A percentile compares a stretch with the other conserved stretches of the same genome.
phyloP scores from a whole-genome alignment of 2,888 invertebrate genomes.

The Nebria brevicollis region DNA sequence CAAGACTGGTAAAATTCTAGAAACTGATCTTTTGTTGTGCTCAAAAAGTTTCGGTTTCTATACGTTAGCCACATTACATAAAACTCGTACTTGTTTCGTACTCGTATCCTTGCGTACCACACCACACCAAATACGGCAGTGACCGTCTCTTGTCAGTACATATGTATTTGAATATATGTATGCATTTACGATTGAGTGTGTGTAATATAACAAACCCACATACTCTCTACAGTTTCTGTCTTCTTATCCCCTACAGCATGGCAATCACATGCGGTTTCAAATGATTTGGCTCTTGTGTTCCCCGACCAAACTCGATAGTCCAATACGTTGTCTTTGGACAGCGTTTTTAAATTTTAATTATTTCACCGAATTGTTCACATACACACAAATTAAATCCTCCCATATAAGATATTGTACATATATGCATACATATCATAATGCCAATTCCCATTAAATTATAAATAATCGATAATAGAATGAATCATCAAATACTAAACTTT shows the following conservation, averaged over 20 bases:
- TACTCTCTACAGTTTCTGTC: background rate
- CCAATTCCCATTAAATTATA: no score
- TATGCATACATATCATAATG: no score
- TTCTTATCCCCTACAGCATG: background rate
- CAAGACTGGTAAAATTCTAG: background rate
- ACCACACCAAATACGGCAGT: slow-evolving; percentile 20
- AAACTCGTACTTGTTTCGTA: no score
- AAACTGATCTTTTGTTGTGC: background rate
- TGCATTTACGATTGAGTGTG: background rate
- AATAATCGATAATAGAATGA: no score
- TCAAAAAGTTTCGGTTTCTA: background rate
- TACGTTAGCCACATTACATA: background rate
- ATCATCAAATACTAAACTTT: no score
- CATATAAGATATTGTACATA: no score
- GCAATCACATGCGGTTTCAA: no score
- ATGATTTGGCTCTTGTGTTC: background rate
- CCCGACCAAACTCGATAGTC: background rate
- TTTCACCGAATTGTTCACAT: no score
- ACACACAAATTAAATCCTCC: no score
- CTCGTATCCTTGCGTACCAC: background rate
- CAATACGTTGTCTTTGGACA: background rate
- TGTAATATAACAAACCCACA: background rate
- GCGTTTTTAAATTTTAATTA: background rate
- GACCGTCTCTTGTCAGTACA: background rate
- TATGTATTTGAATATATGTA: slow-evolving; percentile 1